A percentile compares a stretch with the other conserved stretches of the same genome.
These are phyloP conservation scores for Leuciscus idus DNA, from an alignment of 2,113 vertebrate genomes.

Conservation along the genomic window DNA sequence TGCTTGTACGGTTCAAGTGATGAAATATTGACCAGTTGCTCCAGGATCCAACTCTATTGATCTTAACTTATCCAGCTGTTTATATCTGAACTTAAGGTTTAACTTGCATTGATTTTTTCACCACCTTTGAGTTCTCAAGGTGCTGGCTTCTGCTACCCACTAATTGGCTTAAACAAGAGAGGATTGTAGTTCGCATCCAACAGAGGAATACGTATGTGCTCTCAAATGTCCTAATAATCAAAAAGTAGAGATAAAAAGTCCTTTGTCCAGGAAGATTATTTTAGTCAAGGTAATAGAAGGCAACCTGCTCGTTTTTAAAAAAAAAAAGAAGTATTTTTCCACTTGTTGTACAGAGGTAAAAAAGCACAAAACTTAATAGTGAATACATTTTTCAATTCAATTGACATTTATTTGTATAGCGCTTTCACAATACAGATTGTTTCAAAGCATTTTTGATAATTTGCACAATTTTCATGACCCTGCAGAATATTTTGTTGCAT, in stretches of 20 bases:
- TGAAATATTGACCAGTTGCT: slow-evolving; percentile 81
- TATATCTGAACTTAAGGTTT: slow-evolving; percentile 83
- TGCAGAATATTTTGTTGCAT: no score
- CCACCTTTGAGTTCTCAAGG: slow-evolving; percentile 72
- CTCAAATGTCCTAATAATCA: neutral
- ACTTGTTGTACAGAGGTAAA: neutral
- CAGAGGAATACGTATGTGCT: neutral
- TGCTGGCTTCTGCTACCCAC: slow-evolving; percentile 71
- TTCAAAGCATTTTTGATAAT: no score
- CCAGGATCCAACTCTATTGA: slow-evolving; percentile 76
- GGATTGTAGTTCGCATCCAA: neutral
- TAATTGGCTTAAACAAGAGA: slow-evolving; percentile 74
- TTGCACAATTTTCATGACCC: no score
- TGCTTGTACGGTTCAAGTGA: slow-evolving; percentile 61
- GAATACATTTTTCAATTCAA: neutral
- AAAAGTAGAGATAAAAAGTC: neutral
- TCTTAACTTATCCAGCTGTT: slow-evolving; percentile 82
- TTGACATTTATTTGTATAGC: no score
- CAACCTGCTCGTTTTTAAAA: neutral
- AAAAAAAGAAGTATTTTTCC: neutral
- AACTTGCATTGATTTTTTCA: slow-evolving; percentile 78
- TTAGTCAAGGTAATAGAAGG: neutral
- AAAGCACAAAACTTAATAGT: neutral
- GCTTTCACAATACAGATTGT: no score
- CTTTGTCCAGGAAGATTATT: neutral